Percentiles rank a stretch among this genome's conserved stretches.
These are phyloP conservation scores for Phyllostomus hastatus DNA, from an alignment of 2,113 vertebrate genomes.

Conservation along the genomic window DNA sequence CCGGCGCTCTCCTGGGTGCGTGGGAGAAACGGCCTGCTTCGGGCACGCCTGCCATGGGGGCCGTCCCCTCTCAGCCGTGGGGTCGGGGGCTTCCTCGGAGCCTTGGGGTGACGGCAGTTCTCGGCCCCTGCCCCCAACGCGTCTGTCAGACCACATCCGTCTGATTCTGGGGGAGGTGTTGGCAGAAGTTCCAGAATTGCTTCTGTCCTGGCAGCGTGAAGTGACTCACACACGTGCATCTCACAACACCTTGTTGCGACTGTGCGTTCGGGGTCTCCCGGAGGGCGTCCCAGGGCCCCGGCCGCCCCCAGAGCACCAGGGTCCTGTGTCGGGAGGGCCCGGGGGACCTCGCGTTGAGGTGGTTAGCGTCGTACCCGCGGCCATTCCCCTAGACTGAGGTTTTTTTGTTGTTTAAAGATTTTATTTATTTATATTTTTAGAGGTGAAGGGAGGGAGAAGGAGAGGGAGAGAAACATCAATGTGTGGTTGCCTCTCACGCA, in stretches of 20 bases:
- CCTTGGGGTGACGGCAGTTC: background rate
- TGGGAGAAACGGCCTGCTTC: rapidly evolving
- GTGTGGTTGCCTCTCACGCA: too few relatives aligned
- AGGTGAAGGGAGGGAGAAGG: too few relatives aligned
- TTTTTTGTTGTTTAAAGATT: too few relatives aligned
- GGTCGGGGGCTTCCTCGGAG: background rate
- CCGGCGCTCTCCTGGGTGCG: slow-evolving; percentile 41
- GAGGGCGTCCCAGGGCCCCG: background rate
- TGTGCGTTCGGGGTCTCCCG: background rate
- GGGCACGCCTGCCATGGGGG: rapidly evolving
- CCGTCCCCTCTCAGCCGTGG: rapidly evolving
- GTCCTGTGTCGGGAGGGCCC: background rate
- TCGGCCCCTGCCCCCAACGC: background rate
- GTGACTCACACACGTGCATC: background rate
- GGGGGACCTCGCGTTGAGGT: background rate
- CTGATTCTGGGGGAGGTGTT: background rate
- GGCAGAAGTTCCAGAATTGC: background rate
- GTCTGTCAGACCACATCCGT: background rate
- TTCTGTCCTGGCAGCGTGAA: background rate
- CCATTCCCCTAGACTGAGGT: background rate
- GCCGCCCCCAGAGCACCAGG: background rate
- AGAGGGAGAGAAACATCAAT: too few relatives aligned
- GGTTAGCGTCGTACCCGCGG: background rate
- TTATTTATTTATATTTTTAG: too few relatives aligned
- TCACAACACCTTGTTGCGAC: background rate